These are phyloP conservation scores for Branchipolynoe longqiensis DNA, from an alignment of 2,888 invertebrate species.

Conservation along the genomic window DNA sequence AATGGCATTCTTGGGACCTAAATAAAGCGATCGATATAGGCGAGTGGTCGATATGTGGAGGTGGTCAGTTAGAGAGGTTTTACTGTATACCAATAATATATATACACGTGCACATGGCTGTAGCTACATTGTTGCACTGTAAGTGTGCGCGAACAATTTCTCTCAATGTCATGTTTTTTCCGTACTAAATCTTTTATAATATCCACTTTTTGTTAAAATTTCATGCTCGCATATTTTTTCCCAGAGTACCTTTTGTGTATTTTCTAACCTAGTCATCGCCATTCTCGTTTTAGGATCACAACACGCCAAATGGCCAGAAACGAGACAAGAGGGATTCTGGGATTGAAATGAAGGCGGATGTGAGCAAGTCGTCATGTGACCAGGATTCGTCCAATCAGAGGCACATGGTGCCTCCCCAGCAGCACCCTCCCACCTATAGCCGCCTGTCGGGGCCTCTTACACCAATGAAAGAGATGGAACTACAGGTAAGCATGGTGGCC, in stretches of 20 bases:
- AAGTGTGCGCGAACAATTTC: too few relatives aligned
- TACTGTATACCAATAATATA: too few relatives aligned
- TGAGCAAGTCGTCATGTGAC: not conserved
- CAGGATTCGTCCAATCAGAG: not conserved
- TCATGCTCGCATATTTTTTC: too few relatives aligned
- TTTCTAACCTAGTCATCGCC: not conserved
- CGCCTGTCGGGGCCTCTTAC: not conserved
- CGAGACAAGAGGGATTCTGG: constrained; percentile 9
- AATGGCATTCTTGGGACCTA: too few relatives aligned
- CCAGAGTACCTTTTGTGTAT: not conserved
- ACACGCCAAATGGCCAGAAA: not conserved
- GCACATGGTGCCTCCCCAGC: constrained; percentile 28
- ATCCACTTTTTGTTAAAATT: too few relatives aligned
- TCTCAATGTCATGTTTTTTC: too few relatives aligned
- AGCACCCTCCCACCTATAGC: constrained; percentile 29
- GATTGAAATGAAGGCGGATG: constrained; percentile 13
- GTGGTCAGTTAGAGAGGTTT: too few relatives aligned
- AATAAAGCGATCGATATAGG: too few relatives aligned
- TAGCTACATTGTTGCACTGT: too few relatives aligned
- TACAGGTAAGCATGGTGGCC: constrained; percentile 34
- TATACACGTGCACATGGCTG: too few relatives aligned
- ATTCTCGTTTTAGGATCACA: constrained; percentile 9
- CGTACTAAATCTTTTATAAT: too few relatives aligned
- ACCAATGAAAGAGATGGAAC: constrained; percentile 45
- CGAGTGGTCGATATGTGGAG: too few relatives aligned